phyloP scores from a whole-genome alignment of 1,140 invertebrate species.

The Aphelinus certus region DNA sequence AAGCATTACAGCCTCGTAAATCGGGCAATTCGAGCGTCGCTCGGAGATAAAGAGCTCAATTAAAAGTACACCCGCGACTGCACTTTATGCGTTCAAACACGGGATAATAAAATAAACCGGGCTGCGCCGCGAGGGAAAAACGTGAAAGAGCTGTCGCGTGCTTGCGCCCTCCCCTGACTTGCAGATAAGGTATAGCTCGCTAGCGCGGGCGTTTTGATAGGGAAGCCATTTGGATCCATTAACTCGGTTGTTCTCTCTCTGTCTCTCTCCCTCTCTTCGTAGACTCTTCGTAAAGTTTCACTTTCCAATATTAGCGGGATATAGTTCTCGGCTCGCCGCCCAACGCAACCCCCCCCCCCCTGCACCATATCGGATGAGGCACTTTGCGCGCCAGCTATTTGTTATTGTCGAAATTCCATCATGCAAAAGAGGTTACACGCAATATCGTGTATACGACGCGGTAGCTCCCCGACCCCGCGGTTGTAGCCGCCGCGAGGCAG shows the following conservation, averaged over 20 bases:
- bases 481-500: too few relatives aligned
- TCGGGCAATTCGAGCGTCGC: too few relatives aligned
- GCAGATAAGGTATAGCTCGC: too few relatives aligned
- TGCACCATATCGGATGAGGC: constrained; percentile 31
- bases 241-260: neutral
- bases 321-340: neutral
- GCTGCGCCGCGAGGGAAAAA: neutral
- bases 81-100: neutral
- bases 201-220: too few relatives aligned
- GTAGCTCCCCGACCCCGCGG: too few relatives aligned
- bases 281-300: constrained; percentile 10
- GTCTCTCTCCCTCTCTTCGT: neutral
- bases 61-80: neutral
- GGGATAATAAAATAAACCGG: neutral
- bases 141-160: too few relatives aligned
- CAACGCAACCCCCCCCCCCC: neutral
- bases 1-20: too few relatives aligned
- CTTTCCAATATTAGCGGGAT: constrained; percentile 23
- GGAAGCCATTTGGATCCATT: constrained; percentile 22
- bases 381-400: constrained; percentile 20
- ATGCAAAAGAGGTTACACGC: constrained; percentile 17
- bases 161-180: too few relatives aligned
- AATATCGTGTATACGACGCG: neutral
- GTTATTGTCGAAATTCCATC: constrained; percentile 26
- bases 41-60: too few relatives aligned